Conservation (phyloP, 2,113 vertebrate genomes). For the Anthoscopus minutus region DNA sequence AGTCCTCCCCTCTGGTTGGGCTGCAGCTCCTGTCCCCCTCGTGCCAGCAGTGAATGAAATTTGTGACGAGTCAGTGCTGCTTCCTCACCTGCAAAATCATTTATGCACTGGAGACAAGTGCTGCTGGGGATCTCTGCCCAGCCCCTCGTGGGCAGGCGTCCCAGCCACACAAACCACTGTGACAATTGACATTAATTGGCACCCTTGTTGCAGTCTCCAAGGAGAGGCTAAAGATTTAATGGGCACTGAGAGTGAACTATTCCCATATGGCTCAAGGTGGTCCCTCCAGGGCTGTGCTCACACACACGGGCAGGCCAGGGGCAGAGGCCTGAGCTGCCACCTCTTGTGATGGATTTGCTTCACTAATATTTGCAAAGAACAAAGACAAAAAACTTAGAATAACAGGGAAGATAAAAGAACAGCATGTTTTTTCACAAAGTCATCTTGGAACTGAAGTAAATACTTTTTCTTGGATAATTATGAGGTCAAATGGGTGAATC, state of each 20-base stretch:
- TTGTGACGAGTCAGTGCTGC: not conserved
- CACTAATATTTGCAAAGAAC: not conserved
- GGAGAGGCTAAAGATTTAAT: conserved; percentile 37
- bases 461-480: not conserved
- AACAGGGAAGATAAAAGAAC: not conserved
- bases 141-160: not conserved
- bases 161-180: not conserved
- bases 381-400: not conserved
- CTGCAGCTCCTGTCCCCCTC: not conserved
- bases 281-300: not conserved
- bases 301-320: not conserved
- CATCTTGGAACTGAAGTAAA: not conserved
- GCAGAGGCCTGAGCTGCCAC: not conserved
- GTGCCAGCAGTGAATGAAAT: not conserved
- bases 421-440: not conserved
- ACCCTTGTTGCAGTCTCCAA: not conserved
- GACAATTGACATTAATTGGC: conserved; percentile 45
- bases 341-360: not conserved
- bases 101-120: fast-evolving
- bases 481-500: not conserved
- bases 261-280: not conserved
- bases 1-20: fast-evolving
- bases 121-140: not conserved
- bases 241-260: conserved; percentile 32
- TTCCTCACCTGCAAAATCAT: not conserved